A percentile compares a stretch with the other conserved stretches of the same genome.
Conservation (phyloP, 2,888 invertebrate genomes). For the Myopa testacea region DNA sequence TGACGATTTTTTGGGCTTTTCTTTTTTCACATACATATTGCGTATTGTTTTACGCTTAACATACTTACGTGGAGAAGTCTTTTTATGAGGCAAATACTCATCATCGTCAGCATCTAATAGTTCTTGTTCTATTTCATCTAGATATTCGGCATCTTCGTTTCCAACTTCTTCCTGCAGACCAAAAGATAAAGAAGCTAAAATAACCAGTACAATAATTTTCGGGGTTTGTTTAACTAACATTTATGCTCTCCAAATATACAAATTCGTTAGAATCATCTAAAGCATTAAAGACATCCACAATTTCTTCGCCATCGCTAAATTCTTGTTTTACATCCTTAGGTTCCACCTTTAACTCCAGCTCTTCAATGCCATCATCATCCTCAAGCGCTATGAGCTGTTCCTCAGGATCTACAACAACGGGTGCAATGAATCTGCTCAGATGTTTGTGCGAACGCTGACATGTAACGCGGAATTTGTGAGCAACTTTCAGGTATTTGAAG, state of each 20-base stretch:
- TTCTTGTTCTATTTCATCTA: slow-evolving; percentile 57
- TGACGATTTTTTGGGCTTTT: slow-evolving; percentile 28
- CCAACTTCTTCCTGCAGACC: slow-evolving; percentile 15
- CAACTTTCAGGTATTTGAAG: slow-evolving; percentile 55
- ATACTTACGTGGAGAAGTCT: slow-evolving; percentile 11
- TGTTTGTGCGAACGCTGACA: slow-evolving; percentile 63
- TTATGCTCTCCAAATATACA: slow-evolving; percentile 47
- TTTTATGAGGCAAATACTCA: slow-evolving; percentile 52
- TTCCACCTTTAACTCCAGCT: slow-evolving; percentile 49
- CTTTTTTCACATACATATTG: slow-evolving; percentile 1
- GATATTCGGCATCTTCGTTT: slow-evolving; percentile 56
- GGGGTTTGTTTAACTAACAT: slow-evolving; percentile 26
- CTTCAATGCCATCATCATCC: slow-evolving; percentile 46
- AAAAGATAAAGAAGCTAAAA: not conserved
- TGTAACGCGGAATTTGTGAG: slow-evolving; percentile 58
- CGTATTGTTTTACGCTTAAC: slow-evolving; percentile 23
- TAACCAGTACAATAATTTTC: not conserved
- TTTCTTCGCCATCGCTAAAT: slow-evolving; percentile 56
- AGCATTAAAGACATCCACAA: slow-evolving; percentile 59
- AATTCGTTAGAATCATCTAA: slow-evolving; percentile 55
- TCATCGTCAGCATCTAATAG: slow-evolving; percentile 54
- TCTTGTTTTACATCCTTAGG: slow-evolving; percentile 39
- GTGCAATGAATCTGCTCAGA: slow-evolving; percentile 62
- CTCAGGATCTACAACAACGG: slow-evolving; percentile 58
- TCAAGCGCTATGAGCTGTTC: slow-evolving; percentile 41